phyloP scores from a whole-genome alignment of 64 coral and sea anemone genomes.

The Porites australiensis region DNA sequence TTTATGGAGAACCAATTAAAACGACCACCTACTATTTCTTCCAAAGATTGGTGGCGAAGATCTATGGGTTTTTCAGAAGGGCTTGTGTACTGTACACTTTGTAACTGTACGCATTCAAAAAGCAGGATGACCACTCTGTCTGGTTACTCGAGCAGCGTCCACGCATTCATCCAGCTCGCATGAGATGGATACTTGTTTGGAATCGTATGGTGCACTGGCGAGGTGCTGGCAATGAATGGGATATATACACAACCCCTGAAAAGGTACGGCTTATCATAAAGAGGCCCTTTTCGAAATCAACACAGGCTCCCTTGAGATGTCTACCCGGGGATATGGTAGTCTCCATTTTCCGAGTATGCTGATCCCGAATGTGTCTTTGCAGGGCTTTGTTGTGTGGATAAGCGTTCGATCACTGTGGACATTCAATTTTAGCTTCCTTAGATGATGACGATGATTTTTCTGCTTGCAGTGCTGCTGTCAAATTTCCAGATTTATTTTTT shows the following conservation, averaged over 20 bases:
- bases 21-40: not conserved
- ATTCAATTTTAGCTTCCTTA: not conserved
- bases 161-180: slow-evolving; percentile 15
- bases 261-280: slow-evolving; percentile 38
- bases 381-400: slow-evolving; percentile 14
- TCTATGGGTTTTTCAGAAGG: not conserved
- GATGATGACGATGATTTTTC: too few relatives aligned
- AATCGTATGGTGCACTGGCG: not conserved
- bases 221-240: slow-evolving; percentile 32
- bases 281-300: slow-evolving; percentile 28
- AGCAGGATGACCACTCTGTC: slow-evolving; percentile 29
- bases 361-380: slow-evolving; percentile 26
- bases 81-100: slow-evolving; percentile 5
- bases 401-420: not conserved
- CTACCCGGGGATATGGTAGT: not conserved
- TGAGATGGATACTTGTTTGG: not conserved
- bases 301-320: slow-evolving; percentile 19
- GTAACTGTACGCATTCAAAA: slow-evolving; percentile 13
- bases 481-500: too few relatives aligned
- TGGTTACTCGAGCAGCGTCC: slow-evolving; percentile 17
- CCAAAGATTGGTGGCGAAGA: not conserved
- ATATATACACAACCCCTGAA: not conserved
- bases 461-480: too few relatives aligned
- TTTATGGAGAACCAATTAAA: slow-evolving; percentile 24
- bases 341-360: slow-evolving; percentile 23